A percentile compares a stretch with the other conserved stretches of the same genome.
Evolutionary conservation across 1,140 invertebrate species (phyloP).

Genomic region (Bombyx mori): ASM3026992v2 NC_085121.1:817501-818000

Average conservation of each 20-base stretch:
- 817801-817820: conserved; percentile 8
- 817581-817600: conserved; percentile 11
- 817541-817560: conserved; percentile 15
- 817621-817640: conserved; percentile 12
- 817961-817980: too few species aligned
- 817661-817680: conserved; percentile 24
- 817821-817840: not conserved
- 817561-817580: conserved; percentile 29
- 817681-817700: conserved; percentile 39
- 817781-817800: conserved; percentile 32
- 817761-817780: conserved; percentile 48
- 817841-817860: too few species aligned
- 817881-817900: too few species aligned
- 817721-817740: conserved; percentile 55
- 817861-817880: too few species aligned
- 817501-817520: too few species aligned
- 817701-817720: conserved; percentile 54
- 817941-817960: too few species aligned
- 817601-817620: conserved; percentile 24
- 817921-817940: too few species aligned
- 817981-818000: too few species aligned
- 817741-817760: conserved; percentile 53
- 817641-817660: conserved; percentile 16
- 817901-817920: too few species aligned
- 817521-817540: too few species aligned